phyloP scores from a whole-genome alignment of 2,888 invertebrate genomes.

The Athalia cordata region DNA sequence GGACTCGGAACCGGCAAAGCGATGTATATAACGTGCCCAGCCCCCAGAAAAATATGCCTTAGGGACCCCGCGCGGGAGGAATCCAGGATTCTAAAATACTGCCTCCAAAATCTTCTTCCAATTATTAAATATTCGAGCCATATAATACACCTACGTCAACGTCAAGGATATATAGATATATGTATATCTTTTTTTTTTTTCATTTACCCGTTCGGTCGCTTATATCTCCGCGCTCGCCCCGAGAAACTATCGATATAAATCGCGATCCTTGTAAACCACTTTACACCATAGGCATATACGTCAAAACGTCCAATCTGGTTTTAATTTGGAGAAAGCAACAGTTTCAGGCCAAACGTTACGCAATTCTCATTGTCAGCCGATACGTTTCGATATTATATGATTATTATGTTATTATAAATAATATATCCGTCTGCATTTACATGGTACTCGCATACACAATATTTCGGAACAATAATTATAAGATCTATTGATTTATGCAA shows the following conservation, averaged over 20 bases:
- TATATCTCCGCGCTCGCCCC: background rate
- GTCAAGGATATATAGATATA: too few relatives aligned
- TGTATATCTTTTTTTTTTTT: background rate
- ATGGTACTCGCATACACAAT: background rate
- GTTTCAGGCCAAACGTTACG: slow-evolving; percentile 11
- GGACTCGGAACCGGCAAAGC: background rate
- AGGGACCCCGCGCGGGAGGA: slow-evolving; percentile 23
- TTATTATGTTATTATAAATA: background rate
- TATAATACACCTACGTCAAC: slow-evolving; percentile 5
- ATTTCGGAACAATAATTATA: background rate
- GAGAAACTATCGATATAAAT: slow-evolving; percentile 25
- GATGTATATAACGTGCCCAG: slow-evolving; percentile 5
- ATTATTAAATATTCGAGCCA: slow-evolving; percentile 16
- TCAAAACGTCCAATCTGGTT: background rate
- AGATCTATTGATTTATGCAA: background rate
- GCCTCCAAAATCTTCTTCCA: slow-evolving; percentile 35
- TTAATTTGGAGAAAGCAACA: slow-evolving; percentile 24
- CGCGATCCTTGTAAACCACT: slow-evolving; percentile 14
- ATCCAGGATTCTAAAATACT: slow-evolving; percentile 45
- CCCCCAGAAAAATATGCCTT: slow-evolving; percentile 38
- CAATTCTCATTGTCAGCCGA: slow-evolving; percentile 36
- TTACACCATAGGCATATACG: slow-evolving; percentile 5
- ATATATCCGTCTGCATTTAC: background rate
- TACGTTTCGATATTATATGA: slow-evolving; percentile 24
- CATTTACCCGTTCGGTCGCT: too few relatives aligned